Base-by-base conservation (phyloP, 2,113 vertebrate species). In the Trochalopteron elliotii region DNA sequence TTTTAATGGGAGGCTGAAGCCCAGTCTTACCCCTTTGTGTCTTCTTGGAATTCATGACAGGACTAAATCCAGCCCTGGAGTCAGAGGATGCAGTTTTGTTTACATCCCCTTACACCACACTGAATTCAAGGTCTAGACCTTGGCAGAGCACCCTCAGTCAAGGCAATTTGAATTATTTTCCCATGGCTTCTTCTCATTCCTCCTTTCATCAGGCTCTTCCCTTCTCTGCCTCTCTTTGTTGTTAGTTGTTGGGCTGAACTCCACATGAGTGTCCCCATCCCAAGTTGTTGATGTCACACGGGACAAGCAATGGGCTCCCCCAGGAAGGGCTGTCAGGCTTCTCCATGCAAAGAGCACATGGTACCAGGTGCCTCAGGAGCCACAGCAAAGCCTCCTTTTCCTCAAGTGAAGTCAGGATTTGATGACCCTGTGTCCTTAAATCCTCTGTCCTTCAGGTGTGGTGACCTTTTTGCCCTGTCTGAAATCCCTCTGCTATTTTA, bases 81-180 rank as follows among this genome's bases (percentile, higher is more conserved):
- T 53, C 86, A 69, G 59, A 90, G 42, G 84, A 65, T 47, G 67
- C 61, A 61, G 33, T 82, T 94, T 60, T 87, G 68, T 96, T 91
- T 85, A 82, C 74, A 65, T 72, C 87, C 80, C 78, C 70, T 94
- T 85, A 80, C 74, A 82, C 68, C 60, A 60, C 3, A 0, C 72
- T 69, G 63, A 63, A 91, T 85, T 81, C 92, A 74, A 67, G 55
- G 79, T 81, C 68, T 39, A 30, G 93, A 71, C 85, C 88, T 96
- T 85, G 53, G 79, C 18, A 2, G n/a, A 16, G 22, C 39, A 86
- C 44, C 52, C 91, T 86, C 31, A 0, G 50, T 70, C 76, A 75
- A 87, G 79, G 72, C 89, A 93, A 81, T 87, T 2, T 25, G 86
- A 90, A 60, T 85, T 94, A 20, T 88, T 95, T 96, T 95, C 90